phyloP scores from a whole-genome alignment of 2,797 vertebrate genomes.

The Sitta carolinensis region DNA sequence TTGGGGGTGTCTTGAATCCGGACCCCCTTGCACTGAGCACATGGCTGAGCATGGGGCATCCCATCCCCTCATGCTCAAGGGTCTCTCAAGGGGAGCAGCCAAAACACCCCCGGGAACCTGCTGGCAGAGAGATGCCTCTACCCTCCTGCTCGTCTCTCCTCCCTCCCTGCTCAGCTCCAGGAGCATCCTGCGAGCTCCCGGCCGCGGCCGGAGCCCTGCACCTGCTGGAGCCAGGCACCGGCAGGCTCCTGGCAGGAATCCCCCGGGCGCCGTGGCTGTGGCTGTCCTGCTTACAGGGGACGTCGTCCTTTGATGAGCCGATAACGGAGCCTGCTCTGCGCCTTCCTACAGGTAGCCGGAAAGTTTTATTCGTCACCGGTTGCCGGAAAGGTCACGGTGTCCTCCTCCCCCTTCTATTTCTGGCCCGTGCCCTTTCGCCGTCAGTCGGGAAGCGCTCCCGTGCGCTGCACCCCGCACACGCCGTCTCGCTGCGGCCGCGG shows the following conservation, averaged over 20 bases:
- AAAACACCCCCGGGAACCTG: not conserved
- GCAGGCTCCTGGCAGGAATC: not conserved
- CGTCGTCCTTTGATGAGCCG: not conserved
- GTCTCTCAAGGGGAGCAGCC: not conserved
- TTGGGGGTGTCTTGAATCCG: too few species aligned
- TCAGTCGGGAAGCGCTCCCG: not conserved
- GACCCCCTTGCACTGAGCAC: fast-evolving
- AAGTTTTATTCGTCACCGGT: conserved; percentile 41
- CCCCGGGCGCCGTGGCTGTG: not conserved
- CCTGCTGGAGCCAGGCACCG: fast-evolving
- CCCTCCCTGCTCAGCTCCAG: not conserved
- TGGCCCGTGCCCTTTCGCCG: conserved; percentile 48
- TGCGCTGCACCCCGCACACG: not conserved
- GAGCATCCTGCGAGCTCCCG: not conserved
- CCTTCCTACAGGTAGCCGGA: conserved; percentile 41
- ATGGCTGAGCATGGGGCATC: not conserved
- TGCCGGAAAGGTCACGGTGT: conserved; percentile 58
- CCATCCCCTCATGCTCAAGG: not conserved
- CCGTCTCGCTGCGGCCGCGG: not conserved
- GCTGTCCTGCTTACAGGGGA: not conserved
- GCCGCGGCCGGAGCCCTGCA: fast-evolving
- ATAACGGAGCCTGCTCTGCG: not conserved
- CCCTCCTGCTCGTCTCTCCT: not conserved
- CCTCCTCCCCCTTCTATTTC: conserved; percentile 46
- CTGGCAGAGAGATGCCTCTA: not conserved